Evolutionary conservation across 2,113 vertebrate species (phyloP).

Genomic region (Myotis yumanensis): DNA sequence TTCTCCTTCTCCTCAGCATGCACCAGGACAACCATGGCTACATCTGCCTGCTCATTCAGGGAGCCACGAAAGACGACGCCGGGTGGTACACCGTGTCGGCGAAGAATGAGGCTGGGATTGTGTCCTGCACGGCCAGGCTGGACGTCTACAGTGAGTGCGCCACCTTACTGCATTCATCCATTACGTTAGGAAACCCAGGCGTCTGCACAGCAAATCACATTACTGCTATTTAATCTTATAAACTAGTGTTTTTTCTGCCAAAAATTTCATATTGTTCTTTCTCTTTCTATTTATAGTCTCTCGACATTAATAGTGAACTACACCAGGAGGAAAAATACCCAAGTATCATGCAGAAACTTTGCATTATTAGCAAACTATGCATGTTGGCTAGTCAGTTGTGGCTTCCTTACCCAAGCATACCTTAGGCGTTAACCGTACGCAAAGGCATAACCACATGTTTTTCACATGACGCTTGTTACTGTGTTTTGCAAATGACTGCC

Average conservation of each 20-base stretch:
- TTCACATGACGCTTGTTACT: conserved; percentile 68
- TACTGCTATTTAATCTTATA: background rate
- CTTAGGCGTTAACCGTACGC: conserved; percentile 69
- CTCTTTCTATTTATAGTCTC: conserved; percentile 85
- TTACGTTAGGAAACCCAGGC: background rate
- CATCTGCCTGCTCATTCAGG: conserved; percentile 98
- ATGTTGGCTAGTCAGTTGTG: conserved; percentile 64
- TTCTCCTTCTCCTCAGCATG: conserved; percentile 87
- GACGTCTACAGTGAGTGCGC: conserved; percentile 92
- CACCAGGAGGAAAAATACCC: conserved; percentile 81
- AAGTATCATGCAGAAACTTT: conserved; percentile 80
- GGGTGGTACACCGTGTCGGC: conserved; percentile 99
- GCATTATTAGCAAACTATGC: conserved; percentile 76
- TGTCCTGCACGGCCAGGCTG: conserved; percentile 96
- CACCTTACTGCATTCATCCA: rapidly evolving
- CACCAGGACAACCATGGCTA: conserved; percentile 98
- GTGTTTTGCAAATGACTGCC: conserved; percentile 69
- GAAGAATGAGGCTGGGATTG: conserved; percentile 97
- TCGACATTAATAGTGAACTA: conserved; percentile 83
- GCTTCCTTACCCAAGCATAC: conserved; percentile 57
- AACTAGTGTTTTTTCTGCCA: background rate
- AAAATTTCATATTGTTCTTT: conserved; percentile 80
- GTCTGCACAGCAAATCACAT: background rate
- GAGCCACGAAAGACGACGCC: conserved; percentile 94
- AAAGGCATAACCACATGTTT: conserved; percentile 55